phyloP scores from a whole-genome alignment of 2,113 vertebrate genomes.

The Mormoops blainvillei region DNA sequence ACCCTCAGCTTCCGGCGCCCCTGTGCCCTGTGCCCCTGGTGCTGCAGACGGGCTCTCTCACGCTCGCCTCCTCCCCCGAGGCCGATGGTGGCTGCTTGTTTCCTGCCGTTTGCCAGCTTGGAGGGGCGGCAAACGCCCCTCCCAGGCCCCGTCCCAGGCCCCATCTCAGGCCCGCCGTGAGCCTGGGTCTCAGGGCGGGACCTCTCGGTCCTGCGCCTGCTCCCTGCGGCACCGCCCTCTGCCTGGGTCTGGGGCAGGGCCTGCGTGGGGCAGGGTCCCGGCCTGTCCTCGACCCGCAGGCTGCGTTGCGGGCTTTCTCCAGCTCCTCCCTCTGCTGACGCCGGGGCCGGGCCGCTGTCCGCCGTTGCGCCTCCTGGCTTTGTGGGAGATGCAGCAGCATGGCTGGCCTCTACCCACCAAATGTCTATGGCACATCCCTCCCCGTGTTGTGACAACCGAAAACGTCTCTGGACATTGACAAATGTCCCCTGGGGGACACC shows the following conservation, averaged over 20 bases:
- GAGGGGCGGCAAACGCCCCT: too few relatives aligned
- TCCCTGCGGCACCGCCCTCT: neutral
- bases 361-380: too few relatives aligned
- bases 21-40: neutral
- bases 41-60: neutral
- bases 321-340: too few relatives aligned
- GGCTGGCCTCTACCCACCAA: too few relatives aligned
- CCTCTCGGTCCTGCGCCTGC: neutral
- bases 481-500: neutral
- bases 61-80: neutral
- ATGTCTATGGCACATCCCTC: too few relatives aligned
- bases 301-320: neutral
- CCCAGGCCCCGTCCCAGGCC: neutral
- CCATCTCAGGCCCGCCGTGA: neutral
- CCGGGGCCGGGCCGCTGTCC: too few relatives aligned
- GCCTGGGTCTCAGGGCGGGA: neutral
- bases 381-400: too few relatives aligned
- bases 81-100: accelerated
- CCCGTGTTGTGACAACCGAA: too few relatives aligned
- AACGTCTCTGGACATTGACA: neutral
- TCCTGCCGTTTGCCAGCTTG: neutral
- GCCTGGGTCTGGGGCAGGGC: neutral
- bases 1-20: neutral
- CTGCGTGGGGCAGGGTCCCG: neutral
- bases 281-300: neutral